phyloP scores from a whole-genome alignment of 2,797 vertebrate species.

The Thalassophryne amazonica region DNA sequence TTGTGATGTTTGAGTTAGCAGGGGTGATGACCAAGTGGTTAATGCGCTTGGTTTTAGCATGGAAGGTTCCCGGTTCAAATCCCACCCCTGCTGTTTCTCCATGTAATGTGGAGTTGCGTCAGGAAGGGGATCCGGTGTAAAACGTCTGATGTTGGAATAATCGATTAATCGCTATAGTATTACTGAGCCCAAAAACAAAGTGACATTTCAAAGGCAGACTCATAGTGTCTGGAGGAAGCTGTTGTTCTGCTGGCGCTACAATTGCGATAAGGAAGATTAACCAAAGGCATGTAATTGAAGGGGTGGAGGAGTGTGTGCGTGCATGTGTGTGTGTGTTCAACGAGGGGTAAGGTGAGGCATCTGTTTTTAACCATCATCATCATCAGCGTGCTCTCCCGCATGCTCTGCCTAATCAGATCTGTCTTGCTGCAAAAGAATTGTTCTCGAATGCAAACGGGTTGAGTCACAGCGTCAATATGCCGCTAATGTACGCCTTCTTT shows the following conservation, averaged over 20 bases:
- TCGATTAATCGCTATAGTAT: no score
- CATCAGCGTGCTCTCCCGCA: slow-evolving; percentile 32
- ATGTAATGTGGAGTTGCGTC: no score
- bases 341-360: neutral
- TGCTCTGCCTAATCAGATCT: slow-evolving; percentile 45
- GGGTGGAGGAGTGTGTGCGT: slow-evolving; percentile 24
- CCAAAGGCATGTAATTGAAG: slow-evolving; percentile 54
- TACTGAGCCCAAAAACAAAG: neutral
- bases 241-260: slow-evolving; percentile 37
- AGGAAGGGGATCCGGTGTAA: no score
- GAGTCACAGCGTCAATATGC: slow-evolving; percentile 32
- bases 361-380: slow-evolving; percentile 43
- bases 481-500: slow-evolving; percentile 19
- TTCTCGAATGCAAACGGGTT: slow-evolving; percentile 8
- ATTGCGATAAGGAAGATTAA: slow-evolving; percentile 50
- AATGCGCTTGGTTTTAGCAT: no score
- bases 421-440: slow-evolving; percentile 45
- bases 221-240: slow-evolving; percentile 10
- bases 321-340: neutral
- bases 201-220: slow-evolving; percentile 13
- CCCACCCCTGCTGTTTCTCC: no score
- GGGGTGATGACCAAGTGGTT: no score
- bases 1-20: no score
- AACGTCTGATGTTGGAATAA: no score
- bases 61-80: no score